Evolutionary conservation across 2,888 invertebrate species (phyloP), one percentile per base, ranked within the genome.

Genomic region (Campopleginae sp.): DNA sequence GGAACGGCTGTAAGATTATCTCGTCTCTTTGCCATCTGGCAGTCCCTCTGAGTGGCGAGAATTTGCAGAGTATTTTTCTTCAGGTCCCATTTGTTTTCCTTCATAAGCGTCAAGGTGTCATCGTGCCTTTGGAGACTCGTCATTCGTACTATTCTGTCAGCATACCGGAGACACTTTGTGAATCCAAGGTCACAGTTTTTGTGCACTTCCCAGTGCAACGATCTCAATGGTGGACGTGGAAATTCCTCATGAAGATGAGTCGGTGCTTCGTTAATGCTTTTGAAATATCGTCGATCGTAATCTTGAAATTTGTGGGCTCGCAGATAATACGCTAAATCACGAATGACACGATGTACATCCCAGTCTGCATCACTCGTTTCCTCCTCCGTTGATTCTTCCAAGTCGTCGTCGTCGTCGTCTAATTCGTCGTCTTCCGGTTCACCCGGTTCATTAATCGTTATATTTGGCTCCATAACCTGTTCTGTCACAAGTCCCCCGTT

Each of bases 301-400:
- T 96, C 96, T 88, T 95, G 95, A 90, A 96, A 96, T 93, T 96
- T 96, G 89, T 96, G 95, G 51, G 95, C 94, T 68, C 96, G 94
- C 82, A 96, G 92, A 89, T 95, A 96, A 92, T 95, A 96, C 0
- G 95, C 96, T 63, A 96, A 94, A 88, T 96, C 95, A 87, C 94
- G 94, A 77, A 96, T 90, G 7, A 95, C 95, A 46, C 92, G 93
- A 76, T 92, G 92, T n/a, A 94, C 89, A 77, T 92, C 88, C 90
- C 90, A 90, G 68, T 66, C 86, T 2, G 84, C 75, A 76, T 91
- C 90, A 14, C 27, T 38, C 17, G 58, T 61, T 68, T 86, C 78
- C 8, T 84, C 83, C 4, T 87, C 84, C 27, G 33, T 54, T 12
- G 74, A 79, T 7, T 80, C 84, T 2, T 83, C 77, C 19, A 63